Base-by-base conservation (phyloP, 35 echinoderm and acorn worm genomes). In the Diadema setosum region DNA sequence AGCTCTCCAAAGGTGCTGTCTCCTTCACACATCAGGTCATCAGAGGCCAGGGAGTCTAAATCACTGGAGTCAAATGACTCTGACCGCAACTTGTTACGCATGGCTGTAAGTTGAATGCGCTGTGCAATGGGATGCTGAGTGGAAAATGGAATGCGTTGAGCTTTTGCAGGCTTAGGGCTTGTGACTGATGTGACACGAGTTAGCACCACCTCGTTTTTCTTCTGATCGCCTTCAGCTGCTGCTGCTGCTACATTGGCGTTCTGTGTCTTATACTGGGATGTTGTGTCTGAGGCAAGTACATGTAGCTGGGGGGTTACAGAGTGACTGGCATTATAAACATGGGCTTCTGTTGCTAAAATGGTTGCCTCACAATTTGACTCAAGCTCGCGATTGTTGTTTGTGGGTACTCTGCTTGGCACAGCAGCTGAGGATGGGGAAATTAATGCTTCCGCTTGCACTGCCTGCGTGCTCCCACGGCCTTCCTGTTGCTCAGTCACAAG, bases 1-100 rank as follows among this genome's bases (percentile, higher is more conserved):
- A 21, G 73, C 34, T 78, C 73, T 21, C 24, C 27, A 78, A 78
- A 78, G 40, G 73, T 78, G 24, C 44, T 44, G 40, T 78, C 73
- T 7, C 21, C 73, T 21, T 78, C 73, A 78, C 73, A 78, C 73
- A 78, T 78, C 15, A 78, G 73, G 44, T 78, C 73, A 78, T 78
- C 73, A 24, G 73, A 78, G 25, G 73, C 73, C 30, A 78, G 37
- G 24, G 73, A 78, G 73, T 78, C 73, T 41, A 78, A 36, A 41
- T 78, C 73, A 78, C 73, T 78, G 7, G 73, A 78, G 40, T 78
- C 73, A 41, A 78, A 78, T 39, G 73, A 78, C 73, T 78, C 73
- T 41, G 73, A 78, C 73, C 73, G 34, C 73, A 78, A 21, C 40
- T 78, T 78, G 73, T 78, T 78, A 14, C 73, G 73, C 73, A 78